A percentile compares a stretch with the other conserved stretches of the same genome.
Evolutionary conservation across 2,797 vertebrate genomes (phyloP).

Genomic region (Percopsis omiscomaycus): DNA sequence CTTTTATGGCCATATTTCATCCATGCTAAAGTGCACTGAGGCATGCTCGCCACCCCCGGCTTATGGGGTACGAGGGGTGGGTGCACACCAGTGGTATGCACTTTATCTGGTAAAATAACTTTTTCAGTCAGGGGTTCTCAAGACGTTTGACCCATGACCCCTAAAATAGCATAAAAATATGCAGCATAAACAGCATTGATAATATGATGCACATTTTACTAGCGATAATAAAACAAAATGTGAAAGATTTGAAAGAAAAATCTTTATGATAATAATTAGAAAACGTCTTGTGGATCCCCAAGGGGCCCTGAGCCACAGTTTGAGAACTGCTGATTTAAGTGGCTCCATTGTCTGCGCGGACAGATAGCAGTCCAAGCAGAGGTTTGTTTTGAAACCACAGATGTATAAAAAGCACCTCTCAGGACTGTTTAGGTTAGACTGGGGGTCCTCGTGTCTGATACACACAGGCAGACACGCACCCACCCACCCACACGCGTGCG

Average conservation of each 20-base stretch:
- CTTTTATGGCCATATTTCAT: constrained; percentile 90
- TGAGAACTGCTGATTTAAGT: constrained; percentile 69
- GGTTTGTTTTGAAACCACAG: constrained; percentile 69
- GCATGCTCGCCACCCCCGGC: constrained; percentile 52
- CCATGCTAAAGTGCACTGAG: constrained; percentile 83
- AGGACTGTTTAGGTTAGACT: constrained; percentile 67
- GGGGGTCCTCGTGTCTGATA: constrained; percentile 29
- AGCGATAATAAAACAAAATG: too few relatives aligned
- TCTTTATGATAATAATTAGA: too few relatives aligned
- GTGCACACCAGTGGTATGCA: constrained; percentile 2
- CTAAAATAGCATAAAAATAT: too few relatives aligned
- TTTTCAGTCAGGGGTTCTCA: constrained; percentile 14
- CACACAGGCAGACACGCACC: constrained; percentile 15
- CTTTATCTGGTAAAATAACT: constrained; percentile 1
- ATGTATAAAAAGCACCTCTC: constrained; percentile 67
- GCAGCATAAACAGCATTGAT: too few relatives aligned
- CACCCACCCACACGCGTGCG: constrained; percentile 17
- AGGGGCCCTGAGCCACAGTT: constrained; percentile 42
- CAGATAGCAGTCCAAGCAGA: constrained; percentile 54
- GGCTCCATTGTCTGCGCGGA: constrained; percentile 49
- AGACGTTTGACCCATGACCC: too few relatives aligned
- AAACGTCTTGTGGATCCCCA: too few relatives aligned
- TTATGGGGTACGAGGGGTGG: constrained; percentile 51
- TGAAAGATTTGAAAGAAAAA: too few relatives aligned
- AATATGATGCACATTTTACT: too few relatives aligned